Conservation (phyloP, 1,140 invertebrate genomes). For the Pseudomyrmex pallidus region DNA sequence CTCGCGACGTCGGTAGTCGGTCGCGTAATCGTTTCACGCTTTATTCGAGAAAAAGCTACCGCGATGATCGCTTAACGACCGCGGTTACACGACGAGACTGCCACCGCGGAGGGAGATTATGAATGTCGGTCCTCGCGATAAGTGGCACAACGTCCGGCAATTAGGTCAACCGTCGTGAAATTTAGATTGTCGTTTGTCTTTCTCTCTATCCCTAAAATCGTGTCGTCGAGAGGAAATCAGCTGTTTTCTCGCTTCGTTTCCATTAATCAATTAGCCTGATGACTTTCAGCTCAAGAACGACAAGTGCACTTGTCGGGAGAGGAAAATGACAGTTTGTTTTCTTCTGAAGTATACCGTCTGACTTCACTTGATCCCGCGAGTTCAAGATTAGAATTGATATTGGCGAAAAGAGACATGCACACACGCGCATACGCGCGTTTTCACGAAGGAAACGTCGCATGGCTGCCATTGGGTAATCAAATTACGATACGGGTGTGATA, state of each 20-base stretch:
- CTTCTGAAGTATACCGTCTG: not conserved
- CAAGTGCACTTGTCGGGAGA: not conserved
- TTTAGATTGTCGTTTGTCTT: not conserved
- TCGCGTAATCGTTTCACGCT: conserved; percentile 60
- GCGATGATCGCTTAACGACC: conserved; percentile 49
- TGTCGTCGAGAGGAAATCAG: not conserved
- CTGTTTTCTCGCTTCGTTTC: not conserved
- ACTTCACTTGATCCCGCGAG: not conserved
- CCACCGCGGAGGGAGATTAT: conserved; percentile 14
- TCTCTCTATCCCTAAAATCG: not conserved
- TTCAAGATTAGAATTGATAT: not conserved
- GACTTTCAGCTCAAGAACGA: not conserved
- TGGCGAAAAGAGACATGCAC: not conserved
- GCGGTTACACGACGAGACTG: not conserved
- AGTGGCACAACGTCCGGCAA: conserved; percentile 54
- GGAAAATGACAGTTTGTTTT: not conserved
- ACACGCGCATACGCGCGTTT: no score
- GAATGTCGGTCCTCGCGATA: conserved; percentile 19
- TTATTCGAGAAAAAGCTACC: conserved; percentile 21
- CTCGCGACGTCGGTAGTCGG: conserved; percentile 49
- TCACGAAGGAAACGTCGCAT: not conserved
- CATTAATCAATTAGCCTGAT: not conserved
- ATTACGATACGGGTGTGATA: conserved; percentile 20
- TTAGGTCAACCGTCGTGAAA: conserved; percentile 9
- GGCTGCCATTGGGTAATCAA: conserved; percentile 11